phyloP scores from a whole-genome alignment of 2,113 vertebrate genomes.

The Hiodon alosoides region DNA sequence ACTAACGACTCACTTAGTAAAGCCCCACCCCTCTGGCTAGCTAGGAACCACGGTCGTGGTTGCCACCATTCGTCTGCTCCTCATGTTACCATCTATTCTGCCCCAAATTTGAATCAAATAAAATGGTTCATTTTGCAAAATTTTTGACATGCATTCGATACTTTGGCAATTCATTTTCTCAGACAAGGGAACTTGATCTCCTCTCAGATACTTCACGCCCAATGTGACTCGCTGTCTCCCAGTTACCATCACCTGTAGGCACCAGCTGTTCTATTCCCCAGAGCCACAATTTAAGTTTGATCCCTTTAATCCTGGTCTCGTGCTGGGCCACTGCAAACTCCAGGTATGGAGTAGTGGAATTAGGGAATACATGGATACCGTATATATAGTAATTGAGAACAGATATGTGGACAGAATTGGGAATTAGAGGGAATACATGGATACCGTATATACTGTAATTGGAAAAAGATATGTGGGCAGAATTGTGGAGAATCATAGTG shows the following conservation, averaged over 20 bases:
- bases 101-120: slow-evolving; percentile 44
- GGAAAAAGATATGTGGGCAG: too few relatives aligned
- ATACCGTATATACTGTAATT: too few relatives aligned
- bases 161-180: slow-evolving; percentile 78
- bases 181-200: slow-evolving; percentile 62
- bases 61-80: background rate
- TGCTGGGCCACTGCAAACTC: too few relatives aligned
- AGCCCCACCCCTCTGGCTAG: too few relatives aligned
- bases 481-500: too few relatives aligned
- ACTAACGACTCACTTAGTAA: too few relatives aligned
- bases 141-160: slow-evolving; percentile 63
- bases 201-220: slow-evolving; percentile 50
- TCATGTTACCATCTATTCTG: background rate
- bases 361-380: too few relatives aligned
- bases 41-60: background rate
- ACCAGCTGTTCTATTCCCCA: background rate
- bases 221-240: slow-evolving; percentile 34
- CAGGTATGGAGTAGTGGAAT: too few relatives aligned
- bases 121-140: slow-evolving; percentile 69
- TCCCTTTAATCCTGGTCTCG: background rate
- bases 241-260: slow-evolving; percentile 4
- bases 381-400: too few relatives aligned
- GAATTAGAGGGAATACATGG: too few relatives aligned
- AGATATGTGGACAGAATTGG: too few relatives aligned
- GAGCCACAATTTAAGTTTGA: too few relatives aligned